A percentile compares a stretch with the other conserved stretches of the same genome.
phyloP scores from a whole-genome alignment of 1,140 invertebrate species.

The Pogonomyrmex californicus region DNA sequence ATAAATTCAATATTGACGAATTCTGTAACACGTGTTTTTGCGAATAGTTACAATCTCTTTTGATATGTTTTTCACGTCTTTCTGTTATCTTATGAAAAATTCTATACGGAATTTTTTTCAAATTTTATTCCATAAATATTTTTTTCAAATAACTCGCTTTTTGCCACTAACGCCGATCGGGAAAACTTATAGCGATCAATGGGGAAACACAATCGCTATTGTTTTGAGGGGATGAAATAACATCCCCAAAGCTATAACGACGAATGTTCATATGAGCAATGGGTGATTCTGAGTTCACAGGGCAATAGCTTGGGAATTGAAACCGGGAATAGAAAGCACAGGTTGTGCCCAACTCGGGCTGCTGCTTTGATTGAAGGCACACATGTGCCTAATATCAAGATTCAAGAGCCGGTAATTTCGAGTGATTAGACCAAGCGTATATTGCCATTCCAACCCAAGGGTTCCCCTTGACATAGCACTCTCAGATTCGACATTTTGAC shows the following conservation, averaged over 20 bases:
- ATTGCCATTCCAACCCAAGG: constrained; percentile 36
- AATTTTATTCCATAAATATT: background rate
- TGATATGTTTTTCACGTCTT: background rate
- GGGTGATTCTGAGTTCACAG: constrained; percentile 10
- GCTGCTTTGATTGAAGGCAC: constrained; percentile 57
- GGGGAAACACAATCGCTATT: background rate
- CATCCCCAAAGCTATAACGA: constrained; percentile 20
- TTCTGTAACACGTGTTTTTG: constrained; percentile 8
- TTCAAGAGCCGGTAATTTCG: constrained; percentile 67
- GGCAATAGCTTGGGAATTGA: constrained; percentile 35
- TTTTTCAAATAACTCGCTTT: constrained; percentile 1
- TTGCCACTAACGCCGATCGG: background rate
- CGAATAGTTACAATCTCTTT: background rate
- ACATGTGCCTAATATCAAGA: constrained; percentile 48
- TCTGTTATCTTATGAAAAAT: background rate
- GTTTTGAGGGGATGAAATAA: constrained; percentile 6
- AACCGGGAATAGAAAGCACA: constrained; percentile 41
- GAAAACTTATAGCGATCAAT: background rate
- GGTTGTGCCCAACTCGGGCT: constrained; percentile 25
- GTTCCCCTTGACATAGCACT: constrained; percentile 40
- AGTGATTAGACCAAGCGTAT: constrained; percentile 62
- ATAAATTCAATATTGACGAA: constrained; percentile 45
- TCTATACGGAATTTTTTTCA: background rate
- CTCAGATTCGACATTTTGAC: constrained; percentile 37
- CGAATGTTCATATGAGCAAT: background rate